Conservation (phyloP, 2,113 vertebrate species). For the Romanogobio albipinnatus region DNA sequence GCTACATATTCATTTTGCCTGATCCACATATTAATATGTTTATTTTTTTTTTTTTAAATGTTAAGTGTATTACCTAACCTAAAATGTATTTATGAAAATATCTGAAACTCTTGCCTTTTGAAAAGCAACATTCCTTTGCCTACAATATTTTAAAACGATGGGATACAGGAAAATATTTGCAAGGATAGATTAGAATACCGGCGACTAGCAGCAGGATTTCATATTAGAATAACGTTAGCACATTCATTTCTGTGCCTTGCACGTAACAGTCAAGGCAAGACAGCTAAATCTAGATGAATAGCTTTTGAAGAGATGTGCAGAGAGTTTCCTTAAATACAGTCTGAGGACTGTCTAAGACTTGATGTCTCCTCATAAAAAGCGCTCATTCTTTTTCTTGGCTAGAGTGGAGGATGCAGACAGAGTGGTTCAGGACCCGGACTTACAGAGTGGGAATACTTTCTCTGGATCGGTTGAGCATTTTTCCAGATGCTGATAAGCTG, state of each 20-base stretch:
- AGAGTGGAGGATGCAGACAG: constrained; percentile 39
- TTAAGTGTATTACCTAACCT: background rate
- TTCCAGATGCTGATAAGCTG: constrained; percentile 3
- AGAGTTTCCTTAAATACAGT: constrained; percentile 3
- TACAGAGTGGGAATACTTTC: constrained; percentile 23
- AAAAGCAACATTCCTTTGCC: background rate
- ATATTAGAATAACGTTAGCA: constrained; percentile 18
- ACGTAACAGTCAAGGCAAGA: constrained; percentile 28
- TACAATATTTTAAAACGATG: background rate
- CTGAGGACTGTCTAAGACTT: constrained; percentile 3
- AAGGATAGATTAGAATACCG: constrained; percentile 11
- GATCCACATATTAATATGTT: too few relatives aligned
- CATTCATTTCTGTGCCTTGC: constrained; percentile 23
- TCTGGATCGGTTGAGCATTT: constrained; percentile 31
- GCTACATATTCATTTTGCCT: too few relatives aligned
- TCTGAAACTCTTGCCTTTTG: background rate
- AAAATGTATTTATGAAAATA: background rate
- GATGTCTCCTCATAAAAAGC: constrained; percentile 2
- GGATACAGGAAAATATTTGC: constrained; percentile 1
- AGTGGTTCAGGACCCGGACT: constrained; percentile 32
- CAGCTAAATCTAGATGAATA: constrained; percentile 52
- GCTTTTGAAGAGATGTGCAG: constrained; percentile 32
- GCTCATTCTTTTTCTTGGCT: constrained; percentile 41
- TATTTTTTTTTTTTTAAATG: too few relatives aligned
- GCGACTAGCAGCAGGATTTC: background rate